Conservation (phyloP, 1,140 invertebrate genomes). For the Coelopa frigida region DNA sequence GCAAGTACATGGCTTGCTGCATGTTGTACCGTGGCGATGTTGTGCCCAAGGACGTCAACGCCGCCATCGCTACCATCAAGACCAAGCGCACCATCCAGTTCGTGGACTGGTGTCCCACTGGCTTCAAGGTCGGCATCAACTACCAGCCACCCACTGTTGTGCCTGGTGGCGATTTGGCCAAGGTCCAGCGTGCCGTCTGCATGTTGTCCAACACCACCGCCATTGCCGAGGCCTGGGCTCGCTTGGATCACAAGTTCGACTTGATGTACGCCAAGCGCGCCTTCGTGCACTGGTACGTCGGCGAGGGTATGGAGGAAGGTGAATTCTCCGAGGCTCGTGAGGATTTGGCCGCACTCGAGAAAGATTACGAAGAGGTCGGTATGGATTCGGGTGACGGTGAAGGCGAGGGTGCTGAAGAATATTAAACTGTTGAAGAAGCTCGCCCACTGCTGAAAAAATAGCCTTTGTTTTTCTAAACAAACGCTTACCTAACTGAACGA, state of each 20-base stretch:
- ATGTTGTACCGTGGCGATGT: conserved; percentile 69
- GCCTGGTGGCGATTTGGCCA: conserved; percentile 73
- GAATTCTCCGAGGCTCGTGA: conserved; percentile 81
- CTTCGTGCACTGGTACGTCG: conserved; percentile 70
- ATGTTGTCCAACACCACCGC: conserved; percentile 83
- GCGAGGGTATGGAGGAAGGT: conserved; percentile 73
- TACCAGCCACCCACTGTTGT: conserved; percentile 80
- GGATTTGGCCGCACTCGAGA: conserved; percentile 72
- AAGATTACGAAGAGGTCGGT: conserved; percentile 63
- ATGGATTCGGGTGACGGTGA: conserved; percentile 57
- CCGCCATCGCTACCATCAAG: conserved; percentile 83
- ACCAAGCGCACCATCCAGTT: conserved; percentile 78
- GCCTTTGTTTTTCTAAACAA: too few species aligned
- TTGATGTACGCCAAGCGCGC: conserved; percentile 72
- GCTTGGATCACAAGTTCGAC: conserved; percentile 75
- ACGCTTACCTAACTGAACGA: too few species aligned
- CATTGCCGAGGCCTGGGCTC: conserved; percentile 78
- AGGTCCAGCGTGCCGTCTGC: conserved; percentile 77
- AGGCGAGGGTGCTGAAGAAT: conserved; percentile 50
- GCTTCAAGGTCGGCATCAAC: conserved; percentile 73
- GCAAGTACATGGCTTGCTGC: conserved; percentile 82
- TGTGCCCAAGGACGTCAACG: conserved; percentile 80
- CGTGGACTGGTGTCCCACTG: conserved; percentile 76
- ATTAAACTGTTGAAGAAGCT: conserved; percentile 16
- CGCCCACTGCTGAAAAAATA: conserved; percentile 12